phyloP scores from a whole-genome alignment of 1,140 invertebrate species.

The Pogonomyrmex californicus region DNA sequence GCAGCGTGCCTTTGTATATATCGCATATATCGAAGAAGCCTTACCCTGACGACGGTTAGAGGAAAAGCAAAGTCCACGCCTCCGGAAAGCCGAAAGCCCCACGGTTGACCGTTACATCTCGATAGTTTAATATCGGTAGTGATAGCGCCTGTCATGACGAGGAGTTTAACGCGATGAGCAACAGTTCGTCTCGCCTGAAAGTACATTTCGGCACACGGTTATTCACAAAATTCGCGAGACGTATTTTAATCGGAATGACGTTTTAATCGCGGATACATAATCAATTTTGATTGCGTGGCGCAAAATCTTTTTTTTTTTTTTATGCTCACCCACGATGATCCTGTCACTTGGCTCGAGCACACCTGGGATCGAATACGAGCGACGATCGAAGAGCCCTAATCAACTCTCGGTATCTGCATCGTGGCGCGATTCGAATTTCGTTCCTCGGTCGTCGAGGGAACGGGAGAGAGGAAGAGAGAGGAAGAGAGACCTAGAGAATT shows the following conservation, averaged over 20 bases:
- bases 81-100: conserved; percentile 94
- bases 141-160: conserved; percentile 48
- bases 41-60: conserved; percentile 92
- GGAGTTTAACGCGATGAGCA: not conserved
- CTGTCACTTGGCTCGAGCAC: not conserved
- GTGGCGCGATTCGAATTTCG: conserved; percentile 36
- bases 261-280: not conserved
- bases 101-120: conserved; percentile 88
- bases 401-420: not conserved
- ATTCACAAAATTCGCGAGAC: not conserved
- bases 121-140: conserved; percentile 82
- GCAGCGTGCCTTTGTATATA: not conserved
- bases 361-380: not conserved
- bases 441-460: not conserved
- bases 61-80: conserved; percentile 92
- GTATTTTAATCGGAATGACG: not conserved
- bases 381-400: not conserved
- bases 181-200: conserved; percentile 30
- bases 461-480: not conserved
- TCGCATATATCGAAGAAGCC: conserved; percentile 17
- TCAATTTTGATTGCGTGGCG: not conserved
- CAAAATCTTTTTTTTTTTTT: not conserved
- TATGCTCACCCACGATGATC: not conserved
- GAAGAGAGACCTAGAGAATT: not conserved
- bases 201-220: not conserved